Percentiles rank a stretch among this genome's conserved stretches.
phyloP scores from a whole-genome alignment of 2,888 invertebrate species.

The Apamea anceps region DNA sequence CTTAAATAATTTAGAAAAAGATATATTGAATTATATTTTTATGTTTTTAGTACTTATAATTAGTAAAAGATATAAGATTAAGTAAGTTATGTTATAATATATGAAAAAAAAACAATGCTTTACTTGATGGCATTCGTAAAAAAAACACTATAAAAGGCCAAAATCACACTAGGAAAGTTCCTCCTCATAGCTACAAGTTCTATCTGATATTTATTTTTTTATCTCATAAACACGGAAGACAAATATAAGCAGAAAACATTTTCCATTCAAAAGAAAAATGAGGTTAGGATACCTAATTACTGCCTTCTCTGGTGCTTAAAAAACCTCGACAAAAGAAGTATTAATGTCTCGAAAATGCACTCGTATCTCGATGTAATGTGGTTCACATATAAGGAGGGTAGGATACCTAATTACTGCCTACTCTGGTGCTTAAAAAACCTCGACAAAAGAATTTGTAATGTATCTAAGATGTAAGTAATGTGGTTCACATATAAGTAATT shows the following conservation, averaged over 20 bases:
- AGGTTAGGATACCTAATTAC: neutral
- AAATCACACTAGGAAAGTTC: slow-evolving; percentile 64
- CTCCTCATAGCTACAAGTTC: slow-evolving; percentile 59
- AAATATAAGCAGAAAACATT: slow-evolving; percentile 29
- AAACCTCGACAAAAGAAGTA: neutral
- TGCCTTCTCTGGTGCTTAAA: neutral
- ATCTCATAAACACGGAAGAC: slow-evolving; percentile 26
- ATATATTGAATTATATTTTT: slow-evolving; percentile 40
- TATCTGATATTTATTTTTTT: slow-evolving; percentile 59
- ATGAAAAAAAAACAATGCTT: slow-evolving; percentile 43
- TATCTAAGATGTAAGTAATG: neutral
- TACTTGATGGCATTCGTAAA: slow-evolving; percentile 50
- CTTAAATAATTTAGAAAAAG: slow-evolving; percentile 58
- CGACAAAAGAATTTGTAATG: too few species aligned
- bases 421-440: neutral
- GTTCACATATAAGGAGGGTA: neutral
- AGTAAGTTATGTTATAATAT: slow-evolving; percentile 46
- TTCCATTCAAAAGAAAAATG: neutral
- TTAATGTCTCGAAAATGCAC: neutral
- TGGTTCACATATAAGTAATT: neutral
- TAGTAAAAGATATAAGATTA: slow-evolving; percentile 46
- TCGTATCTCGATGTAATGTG: neutral
- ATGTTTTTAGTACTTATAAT: slow-evolving; percentile 39
- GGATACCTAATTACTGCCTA: neutral
- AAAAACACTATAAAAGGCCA: slow-evolving; percentile 42